A percentile compares a stretch with the other conserved stretches of the same genome.
These are phyloP conservation scores for Cairina moschata DNA, from an alignment of 2,113 vertebrate species.

Conservation along the genomic window DNA sequence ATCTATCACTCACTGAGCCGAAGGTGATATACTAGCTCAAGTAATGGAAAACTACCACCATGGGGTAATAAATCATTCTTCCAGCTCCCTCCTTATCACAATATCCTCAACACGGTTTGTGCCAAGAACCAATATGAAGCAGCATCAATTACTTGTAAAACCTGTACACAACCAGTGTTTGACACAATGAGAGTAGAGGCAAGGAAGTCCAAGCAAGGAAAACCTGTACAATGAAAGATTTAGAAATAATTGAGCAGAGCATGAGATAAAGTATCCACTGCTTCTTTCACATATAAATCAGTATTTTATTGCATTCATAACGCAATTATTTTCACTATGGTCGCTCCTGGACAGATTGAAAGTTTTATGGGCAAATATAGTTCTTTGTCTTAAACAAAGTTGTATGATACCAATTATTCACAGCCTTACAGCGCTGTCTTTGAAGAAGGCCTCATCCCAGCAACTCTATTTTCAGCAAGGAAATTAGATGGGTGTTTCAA, in stretches of 20 bases:
- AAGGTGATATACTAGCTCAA: constrained; percentile 13
- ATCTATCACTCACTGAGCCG: neutral
- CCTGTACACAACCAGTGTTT: rapidly evolving
- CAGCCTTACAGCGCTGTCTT: neutral
- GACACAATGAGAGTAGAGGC: neutral
- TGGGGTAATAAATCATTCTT: constrained; percentile 10
- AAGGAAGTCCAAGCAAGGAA: neutral
- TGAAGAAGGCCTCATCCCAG: neutral
- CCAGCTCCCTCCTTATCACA: neutral
- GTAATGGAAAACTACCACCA: constrained; percentile 54
- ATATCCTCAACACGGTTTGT: neutral
- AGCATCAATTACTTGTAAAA: neutral
- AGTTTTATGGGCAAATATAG: neutral
- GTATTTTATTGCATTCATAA: neutral
- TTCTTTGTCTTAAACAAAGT: neutral
- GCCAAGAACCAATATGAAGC: neutral
- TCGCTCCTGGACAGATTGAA: neutral
- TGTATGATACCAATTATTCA: neutral
- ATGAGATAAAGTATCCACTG: neutral
- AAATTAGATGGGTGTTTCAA: neutral
- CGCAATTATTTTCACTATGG: neutral
- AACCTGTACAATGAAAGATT: neutral
- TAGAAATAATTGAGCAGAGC: neutral
- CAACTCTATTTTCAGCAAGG: neutral
- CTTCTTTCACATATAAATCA: neutral